Percentiles rank a stretch among this genome's conserved stretches.
phyloP scores from a whole-genome alignment of 2,797 vertebrate species.

The Lagodon rhomboides region DNA sequence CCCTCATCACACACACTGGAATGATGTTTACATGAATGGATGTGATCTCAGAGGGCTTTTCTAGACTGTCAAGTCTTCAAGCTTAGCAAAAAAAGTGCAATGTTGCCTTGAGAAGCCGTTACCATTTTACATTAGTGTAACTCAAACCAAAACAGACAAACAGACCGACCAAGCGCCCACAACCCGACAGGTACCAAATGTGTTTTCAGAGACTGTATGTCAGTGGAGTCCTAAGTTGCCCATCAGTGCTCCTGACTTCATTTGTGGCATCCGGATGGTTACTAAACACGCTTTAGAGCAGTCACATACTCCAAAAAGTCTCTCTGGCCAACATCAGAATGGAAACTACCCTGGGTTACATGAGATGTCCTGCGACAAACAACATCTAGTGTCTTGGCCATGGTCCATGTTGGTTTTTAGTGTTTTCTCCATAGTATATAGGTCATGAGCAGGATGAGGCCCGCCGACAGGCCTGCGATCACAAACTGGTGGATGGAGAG shows the following conservation, averaged over 20 bases:
- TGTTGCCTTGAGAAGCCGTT: slow-evolving; percentile 2
- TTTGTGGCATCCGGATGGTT: background rate
- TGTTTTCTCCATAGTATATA: slow-evolving; percentile 86
- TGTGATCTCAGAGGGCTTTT: background rate
- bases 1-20: background rate
- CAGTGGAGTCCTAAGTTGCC: background rate
- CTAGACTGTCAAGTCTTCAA: slow-evolving; percentile 7
- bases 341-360: background rate
- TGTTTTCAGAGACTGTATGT: background rate
- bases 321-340: background rate
- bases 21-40: background rate
- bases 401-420: slow-evolving; percentile 52
- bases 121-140: slow-evolving; percentile 11
- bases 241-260: slow-evolving; percentile 39
- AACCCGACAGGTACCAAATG: background rate
- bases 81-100: slow-evolving; percentile 32
- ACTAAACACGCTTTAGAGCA: background rate
- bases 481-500: slow-evolving; percentile 85
- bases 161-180: background rate
- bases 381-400: background rate
- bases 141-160: background rate
- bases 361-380: background rate
- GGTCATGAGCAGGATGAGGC: slow-evolving; percentile 84
- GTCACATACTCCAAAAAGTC: background rate
- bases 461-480: slow-evolving; percentile 80